phyloP scores from a whole-genome alignment of 1,140 invertebrate genomes.

The Platorchestia sp. region DNA sequence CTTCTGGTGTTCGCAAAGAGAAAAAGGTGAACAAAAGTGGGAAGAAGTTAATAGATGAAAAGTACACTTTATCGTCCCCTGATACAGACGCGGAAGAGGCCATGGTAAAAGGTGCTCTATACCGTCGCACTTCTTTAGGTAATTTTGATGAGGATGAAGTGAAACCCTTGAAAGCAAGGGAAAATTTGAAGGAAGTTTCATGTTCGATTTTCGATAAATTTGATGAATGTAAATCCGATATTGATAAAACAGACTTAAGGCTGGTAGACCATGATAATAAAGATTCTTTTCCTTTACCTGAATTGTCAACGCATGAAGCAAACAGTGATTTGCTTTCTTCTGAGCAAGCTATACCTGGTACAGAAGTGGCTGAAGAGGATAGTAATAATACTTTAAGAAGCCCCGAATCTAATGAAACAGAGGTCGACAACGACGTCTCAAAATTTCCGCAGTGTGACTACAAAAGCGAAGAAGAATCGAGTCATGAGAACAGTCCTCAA shows the following conservation, averaged over 20 bases:
- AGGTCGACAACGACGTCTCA: neutral
- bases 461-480: neutral
- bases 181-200: neutral
- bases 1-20: neutral
- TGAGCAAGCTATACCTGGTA: neutral
- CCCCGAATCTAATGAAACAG: neutral
- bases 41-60: neutral
- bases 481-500: neutral
- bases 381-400: neutral
- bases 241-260: neutral
- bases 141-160: neutral
- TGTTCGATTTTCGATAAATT: neutral
- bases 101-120: neutral
- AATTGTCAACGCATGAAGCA: neutral
- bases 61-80: neutral
- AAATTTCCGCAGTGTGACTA: neutral
- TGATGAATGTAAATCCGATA: neutral
- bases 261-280: neutral
- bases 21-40: neutral
- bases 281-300: neutral
- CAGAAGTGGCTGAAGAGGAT: neutral
- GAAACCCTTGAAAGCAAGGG: neutral
- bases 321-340: neutral
- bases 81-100: conserved; percentile 22
- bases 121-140: neutral